phyloP scores from a whole-genome alignment of 2,113 vertebrate species.

The Grammomys surdaster region DNA sequence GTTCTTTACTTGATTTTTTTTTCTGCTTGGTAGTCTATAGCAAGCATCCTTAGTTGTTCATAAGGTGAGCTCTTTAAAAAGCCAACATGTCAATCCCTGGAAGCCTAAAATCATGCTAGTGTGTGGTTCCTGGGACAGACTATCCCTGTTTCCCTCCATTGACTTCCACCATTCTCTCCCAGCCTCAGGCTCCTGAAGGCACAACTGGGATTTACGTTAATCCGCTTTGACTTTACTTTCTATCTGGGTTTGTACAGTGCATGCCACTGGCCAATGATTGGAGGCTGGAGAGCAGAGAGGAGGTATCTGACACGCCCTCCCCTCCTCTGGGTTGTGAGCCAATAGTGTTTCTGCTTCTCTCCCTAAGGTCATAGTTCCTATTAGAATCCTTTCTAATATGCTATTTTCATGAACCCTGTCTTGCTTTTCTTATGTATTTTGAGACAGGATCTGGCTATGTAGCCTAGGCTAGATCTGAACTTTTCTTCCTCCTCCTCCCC shows the following conservation, averaged over 20 bases:
- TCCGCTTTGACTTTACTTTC: neutral
- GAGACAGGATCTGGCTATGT: neutral
- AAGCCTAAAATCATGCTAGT: neutral
- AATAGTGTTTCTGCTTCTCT: neutral
- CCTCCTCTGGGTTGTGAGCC: neutral
- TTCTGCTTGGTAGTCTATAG: neutral
- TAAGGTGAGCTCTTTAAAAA: neutral
- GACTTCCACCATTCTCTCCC: neutral
- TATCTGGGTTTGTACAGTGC: neutral
- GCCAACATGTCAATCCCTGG: neutral
- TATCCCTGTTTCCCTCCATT: neutral
- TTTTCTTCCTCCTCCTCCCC: too few species aligned
- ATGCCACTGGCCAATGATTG: neutral
- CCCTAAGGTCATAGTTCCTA: neutral
- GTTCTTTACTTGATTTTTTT: constrained; percentile 11
- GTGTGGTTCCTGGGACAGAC: neutral
- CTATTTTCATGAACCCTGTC: neutral
- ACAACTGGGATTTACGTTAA: neutral
- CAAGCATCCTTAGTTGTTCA: constrained; percentile 29
- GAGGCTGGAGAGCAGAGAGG: neutral
- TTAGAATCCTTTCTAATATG: neutral
- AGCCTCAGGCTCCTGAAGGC: neutral
- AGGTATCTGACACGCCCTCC: neutral
- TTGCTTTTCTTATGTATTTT: neutral
- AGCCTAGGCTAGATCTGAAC: neutral